A percentile compares a stretch with the other conserved stretches of the same genome.
phyloP scores from a whole-genome alignment of 2,888 invertebrate genomes.

The Mactromeris polynyma region DNA sequence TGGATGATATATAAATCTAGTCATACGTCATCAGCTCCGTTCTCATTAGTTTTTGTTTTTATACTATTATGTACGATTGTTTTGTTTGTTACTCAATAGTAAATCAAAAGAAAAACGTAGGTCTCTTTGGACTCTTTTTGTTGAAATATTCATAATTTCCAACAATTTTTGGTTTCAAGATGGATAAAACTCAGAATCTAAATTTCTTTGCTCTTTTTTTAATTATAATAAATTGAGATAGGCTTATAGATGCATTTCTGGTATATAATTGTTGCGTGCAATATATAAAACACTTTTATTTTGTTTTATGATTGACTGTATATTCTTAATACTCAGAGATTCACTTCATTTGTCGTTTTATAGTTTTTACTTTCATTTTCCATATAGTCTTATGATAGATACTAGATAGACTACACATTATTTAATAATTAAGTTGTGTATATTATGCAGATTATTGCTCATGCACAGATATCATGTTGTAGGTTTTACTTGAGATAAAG shows the following conservation, averaged over 20 bases:
- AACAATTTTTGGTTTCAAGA: background rate
- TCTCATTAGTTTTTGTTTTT: background rate
- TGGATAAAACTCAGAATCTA: background rate
- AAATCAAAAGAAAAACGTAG: background rate
- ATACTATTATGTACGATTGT: background rate
- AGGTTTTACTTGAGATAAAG: too few relatives aligned
- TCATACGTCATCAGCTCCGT: background rate
- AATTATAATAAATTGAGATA: background rate
- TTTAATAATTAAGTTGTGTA: background rate
- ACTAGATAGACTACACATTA: background rate
- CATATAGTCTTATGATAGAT: background rate
- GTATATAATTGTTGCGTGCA: background rate
- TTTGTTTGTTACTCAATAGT: background rate
- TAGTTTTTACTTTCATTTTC: background rate
- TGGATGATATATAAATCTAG: slow-evolving; percentile 1
- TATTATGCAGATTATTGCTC: too few relatives aligned
- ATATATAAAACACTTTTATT: background rate
- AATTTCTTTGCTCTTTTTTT: background rate
- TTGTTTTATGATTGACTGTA: background rate
- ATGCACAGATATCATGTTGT: too few relatives aligned
- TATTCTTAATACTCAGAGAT: slow-evolving; percentile 3
- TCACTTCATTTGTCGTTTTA: background rate
- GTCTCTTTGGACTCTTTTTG: background rate
- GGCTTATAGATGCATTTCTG: background rate
- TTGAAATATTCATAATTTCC: background rate